Conservation (phyloP, 2,113 vertebrate genomes). For the Oxyura jamaicensis region DNA sequence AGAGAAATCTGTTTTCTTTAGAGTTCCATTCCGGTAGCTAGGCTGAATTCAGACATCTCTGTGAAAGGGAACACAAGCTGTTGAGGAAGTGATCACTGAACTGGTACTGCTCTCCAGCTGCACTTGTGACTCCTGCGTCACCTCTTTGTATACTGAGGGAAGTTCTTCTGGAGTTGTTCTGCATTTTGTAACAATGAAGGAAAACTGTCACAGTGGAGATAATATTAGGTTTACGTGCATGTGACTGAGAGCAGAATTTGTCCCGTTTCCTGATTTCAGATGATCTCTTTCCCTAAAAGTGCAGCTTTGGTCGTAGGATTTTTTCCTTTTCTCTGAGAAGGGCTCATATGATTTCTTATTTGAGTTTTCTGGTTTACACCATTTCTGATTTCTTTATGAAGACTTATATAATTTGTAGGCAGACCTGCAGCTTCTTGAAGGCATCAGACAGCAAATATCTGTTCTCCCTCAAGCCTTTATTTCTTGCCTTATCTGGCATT, state of each 20-base stretch:
- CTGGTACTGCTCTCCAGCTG: background rate
- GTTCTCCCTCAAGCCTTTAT: background rate
- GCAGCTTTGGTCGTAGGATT: background rate
- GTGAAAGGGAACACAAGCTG: background rate
- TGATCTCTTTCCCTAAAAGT: background rate
- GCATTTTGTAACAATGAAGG: background rate
- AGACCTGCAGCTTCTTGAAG: slow-evolving; percentile 14
- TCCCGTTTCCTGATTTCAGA: background rate
- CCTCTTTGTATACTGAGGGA: background rate
- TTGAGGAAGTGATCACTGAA: background rate
- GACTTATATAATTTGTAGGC: background rate
- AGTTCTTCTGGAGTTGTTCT: background rate
- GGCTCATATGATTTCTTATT: background rate
- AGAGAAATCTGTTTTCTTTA: background rate
- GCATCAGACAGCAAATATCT: background rate
- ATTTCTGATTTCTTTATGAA: background rate
- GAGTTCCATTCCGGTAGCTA: background rate
- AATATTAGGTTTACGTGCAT: background rate
- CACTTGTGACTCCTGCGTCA: background rate
- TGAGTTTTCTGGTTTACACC: background rate
- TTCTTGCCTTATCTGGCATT: slow-evolving; percentile 14
- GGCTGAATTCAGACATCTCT: background rate
- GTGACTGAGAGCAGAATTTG: background rate
- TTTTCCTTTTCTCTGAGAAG: background rate
- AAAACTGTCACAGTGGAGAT: background rate